Conservation (phyloP, 2,113 vertebrate species). For the Sclerurus mexicanus region DNA sequence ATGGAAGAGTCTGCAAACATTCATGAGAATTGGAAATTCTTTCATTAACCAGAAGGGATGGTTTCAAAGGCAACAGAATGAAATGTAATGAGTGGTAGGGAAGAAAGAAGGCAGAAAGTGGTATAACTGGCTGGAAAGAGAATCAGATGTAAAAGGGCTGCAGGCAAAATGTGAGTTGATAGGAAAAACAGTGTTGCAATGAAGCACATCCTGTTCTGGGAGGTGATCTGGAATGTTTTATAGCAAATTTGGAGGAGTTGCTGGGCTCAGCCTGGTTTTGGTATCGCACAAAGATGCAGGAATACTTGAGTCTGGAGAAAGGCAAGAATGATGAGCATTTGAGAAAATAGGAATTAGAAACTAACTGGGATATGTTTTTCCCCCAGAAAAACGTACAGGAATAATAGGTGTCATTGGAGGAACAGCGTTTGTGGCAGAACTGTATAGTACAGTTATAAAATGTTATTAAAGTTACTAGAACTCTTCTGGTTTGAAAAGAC, state of each 20-base stretch:
- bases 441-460: not conserved
- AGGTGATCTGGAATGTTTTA: not conserved
- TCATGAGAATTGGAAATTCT: not conserved
- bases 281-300: rapidly evolving
- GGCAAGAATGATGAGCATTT: not conserved
- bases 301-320: not conserved
- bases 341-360: not conserved
- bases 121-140: not conserved
- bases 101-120: not conserved
- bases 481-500: not conserved
- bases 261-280: not conserved
- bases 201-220: not conserved
- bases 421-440: not conserved
- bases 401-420: not conserved
- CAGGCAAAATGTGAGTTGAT: not conserved
- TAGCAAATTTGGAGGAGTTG: not conserved
- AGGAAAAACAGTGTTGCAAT: not conserved
- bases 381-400: not conserved
- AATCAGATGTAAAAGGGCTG: not conserved
- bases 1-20: not conserved
- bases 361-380: not conserved
- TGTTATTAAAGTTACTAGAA: not conserved
- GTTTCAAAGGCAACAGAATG: not conserved
- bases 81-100: not conserved
- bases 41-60: rapidly evolving